These are phyloP conservation scores for Guaruba guarouba DNA, from an alignment of 2,113 vertebrate genomes.

Conservation along the genomic window DNA sequence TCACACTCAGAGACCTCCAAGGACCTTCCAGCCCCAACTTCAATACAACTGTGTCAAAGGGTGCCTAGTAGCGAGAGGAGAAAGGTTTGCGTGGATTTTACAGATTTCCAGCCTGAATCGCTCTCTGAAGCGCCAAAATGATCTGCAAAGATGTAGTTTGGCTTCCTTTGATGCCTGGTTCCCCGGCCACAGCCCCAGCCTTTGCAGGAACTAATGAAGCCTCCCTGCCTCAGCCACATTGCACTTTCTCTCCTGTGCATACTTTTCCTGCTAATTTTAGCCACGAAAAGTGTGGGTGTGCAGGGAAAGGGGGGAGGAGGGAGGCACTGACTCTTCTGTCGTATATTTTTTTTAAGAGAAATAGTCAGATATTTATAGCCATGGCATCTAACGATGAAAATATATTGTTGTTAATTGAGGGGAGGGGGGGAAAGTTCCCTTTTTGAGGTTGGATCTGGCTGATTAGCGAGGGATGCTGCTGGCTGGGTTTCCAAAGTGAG, in stretches of 20 bases:
- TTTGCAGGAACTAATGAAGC: constrained; percentile 36
- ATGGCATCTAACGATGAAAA: constrained; percentile 41
- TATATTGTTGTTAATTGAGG: constrained; percentile 25
- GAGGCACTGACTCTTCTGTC: neutral
- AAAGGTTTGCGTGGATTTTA: constrained; percentile 68
- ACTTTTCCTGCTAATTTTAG: constrained; percentile 58
- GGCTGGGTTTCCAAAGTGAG: constrained; percentile 17
- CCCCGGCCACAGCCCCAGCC: neutral
- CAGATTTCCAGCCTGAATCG: constrained; percentile 68
- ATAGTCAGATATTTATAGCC: constrained; percentile 55
- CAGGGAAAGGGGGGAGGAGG: neutral
- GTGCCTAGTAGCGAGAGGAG: constrained; percentile 64
- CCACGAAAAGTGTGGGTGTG: constrained; percentile 53
- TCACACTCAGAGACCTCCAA: constrained; percentile 87
- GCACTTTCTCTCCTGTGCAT: constrained; percentile 48
- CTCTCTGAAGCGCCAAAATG: constrained; percentile 59
- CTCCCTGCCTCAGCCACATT: constrained; percentile 2
- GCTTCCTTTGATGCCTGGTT: constrained; percentile 1
- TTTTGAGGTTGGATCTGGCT: neutral
- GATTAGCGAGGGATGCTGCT: constrained; percentile 28
- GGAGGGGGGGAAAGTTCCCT: neutral
- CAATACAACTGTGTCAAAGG: constrained; percentile 80
- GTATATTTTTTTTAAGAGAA: neutral
- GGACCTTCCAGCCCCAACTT: constrained; percentile 83
- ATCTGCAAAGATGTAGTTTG: constrained; percentile 41